A percentile compares a stretch with the other conserved stretches of the same genome.
These are phyloP conservation scores for Neogale vison DNA, from an alignment of 2,113 vertebrate genomes.

Conservation along the genomic window DNA sequence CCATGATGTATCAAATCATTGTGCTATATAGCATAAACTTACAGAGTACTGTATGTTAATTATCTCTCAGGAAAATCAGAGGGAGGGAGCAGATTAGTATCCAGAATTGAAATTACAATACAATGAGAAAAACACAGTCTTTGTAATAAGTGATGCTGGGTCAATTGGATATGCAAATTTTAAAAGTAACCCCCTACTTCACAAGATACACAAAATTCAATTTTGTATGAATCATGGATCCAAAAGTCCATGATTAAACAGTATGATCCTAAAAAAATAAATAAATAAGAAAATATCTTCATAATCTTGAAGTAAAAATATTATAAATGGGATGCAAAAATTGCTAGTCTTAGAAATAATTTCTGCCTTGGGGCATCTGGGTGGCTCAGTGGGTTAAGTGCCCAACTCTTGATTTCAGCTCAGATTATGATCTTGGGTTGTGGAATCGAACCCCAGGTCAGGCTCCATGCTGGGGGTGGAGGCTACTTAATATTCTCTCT, in stretches of 20 bases:
- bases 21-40: neutral
- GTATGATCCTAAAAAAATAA: neutral
- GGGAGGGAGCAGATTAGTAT: neutral
- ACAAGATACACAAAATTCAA: neutral
- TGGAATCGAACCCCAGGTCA: neutral
- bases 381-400: neutral
- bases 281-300: neutral
- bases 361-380: neutral
- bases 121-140: neutral
- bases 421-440: neutral
- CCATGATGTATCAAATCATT: neutral
- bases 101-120: neutral
- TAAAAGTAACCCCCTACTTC: neutral
- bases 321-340: neutral
- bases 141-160: neutral
- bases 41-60: neutral
- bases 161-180: neutral
- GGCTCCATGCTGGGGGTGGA: neutral
- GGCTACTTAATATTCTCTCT: neutral
- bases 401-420: neutral
- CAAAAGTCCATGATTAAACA: neutral
- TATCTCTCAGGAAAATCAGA: neutral
- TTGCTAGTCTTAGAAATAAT: neutral
- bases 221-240: neutral
- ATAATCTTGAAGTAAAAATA: neutral